Conservation (phyloP, 2,113 vertebrate genomes). For the Brachionichthys hirsutus region DNA sequence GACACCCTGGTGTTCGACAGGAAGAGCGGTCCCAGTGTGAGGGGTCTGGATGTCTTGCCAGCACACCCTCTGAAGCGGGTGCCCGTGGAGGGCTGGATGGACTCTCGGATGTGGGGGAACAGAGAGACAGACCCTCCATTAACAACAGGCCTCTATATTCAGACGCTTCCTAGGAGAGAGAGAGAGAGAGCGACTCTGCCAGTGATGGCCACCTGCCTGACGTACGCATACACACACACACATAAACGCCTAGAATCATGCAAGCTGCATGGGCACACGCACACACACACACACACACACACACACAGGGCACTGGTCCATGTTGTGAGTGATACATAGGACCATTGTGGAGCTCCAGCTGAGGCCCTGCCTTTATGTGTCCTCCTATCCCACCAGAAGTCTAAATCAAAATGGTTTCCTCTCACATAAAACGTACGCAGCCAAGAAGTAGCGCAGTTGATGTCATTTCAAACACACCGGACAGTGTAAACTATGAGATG, state of each 20-base stretch:
- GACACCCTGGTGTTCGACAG: constrained; percentile 54
- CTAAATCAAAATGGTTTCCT: constrained; percentile 19
- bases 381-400: constrained; percentile 8
- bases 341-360: constrained; percentile 34
- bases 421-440: neutral
- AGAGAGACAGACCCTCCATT: constrained; percentile 51
- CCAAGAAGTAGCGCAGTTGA: neutral
- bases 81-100: constrained; percentile 53
- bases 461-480: constrained; percentile 24
- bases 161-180: constrained; percentile 39
- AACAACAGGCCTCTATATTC: constrained; percentile 59
- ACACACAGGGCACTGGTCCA: constrained; percentile 3
- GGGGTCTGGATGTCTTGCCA: constrained; percentile 60
- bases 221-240: constrained; percentile 24
- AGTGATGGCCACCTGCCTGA: constrained; percentile 56
- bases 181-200: too few species aligned
- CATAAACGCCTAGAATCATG: constrained; percentile 2
- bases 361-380: constrained; percentile 29
- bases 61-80: constrained; percentile 41
- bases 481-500: constrained; percentile 20
- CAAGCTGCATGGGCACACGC: constrained; percentile 19
- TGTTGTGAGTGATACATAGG: constrained; percentile 38
- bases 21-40: constrained; percentile 59
- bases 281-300: constrained; percentile 11
- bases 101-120: constrained; percentile 61